These are phyloP conservation scores for Agrotis puta DNA, from an alignment of 2,888 invertebrate species.

Conservation along the genomic window DNA sequence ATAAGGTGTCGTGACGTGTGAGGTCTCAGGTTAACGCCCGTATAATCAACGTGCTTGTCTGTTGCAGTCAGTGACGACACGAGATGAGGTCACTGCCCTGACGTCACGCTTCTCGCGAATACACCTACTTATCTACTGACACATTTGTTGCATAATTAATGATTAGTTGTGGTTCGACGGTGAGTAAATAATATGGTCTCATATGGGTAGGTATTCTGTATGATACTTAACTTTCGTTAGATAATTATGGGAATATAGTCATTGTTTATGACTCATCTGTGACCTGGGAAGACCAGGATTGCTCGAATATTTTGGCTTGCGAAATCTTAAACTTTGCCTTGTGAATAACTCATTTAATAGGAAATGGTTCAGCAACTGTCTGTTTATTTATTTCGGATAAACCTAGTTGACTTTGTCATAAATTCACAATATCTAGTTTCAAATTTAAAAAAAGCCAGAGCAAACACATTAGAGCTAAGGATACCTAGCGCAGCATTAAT, in stretches of 20 bases:
- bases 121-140: constrained; percentile 35
- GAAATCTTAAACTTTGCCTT: constrained; percentile 2
- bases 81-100: constrained; percentile 35
- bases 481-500: background rate
- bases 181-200: constrained; percentile 22
- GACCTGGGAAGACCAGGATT: constrained; percentile 5
- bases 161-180: constrained; percentile 1
- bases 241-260: background rate
- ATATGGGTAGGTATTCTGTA: background rate
- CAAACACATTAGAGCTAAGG: no score
- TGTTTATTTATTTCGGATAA: background rate
- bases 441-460: no score
- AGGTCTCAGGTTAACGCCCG: constrained; percentile 36
- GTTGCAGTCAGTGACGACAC: constrained; percentile 38
- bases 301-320: background rate
- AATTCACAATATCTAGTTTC: no score
- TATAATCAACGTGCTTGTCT: constrained; percentile 7
- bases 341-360: background rate
- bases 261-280: constrained; percentile 13
- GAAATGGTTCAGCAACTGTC: background rate
- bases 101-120: constrained; percentile 32
- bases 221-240: background rate
- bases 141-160: constrained; percentile 23
- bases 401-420: background rate
- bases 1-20: constrained; percentile 9